Percentiles rank a stretch among this genome's conserved stretches.
These are phyloP conservation scores for Bimastos eiseni DNA, from an alignment of 2,888 invertebrate genomes.

Conservation along the genomic window DNA sequence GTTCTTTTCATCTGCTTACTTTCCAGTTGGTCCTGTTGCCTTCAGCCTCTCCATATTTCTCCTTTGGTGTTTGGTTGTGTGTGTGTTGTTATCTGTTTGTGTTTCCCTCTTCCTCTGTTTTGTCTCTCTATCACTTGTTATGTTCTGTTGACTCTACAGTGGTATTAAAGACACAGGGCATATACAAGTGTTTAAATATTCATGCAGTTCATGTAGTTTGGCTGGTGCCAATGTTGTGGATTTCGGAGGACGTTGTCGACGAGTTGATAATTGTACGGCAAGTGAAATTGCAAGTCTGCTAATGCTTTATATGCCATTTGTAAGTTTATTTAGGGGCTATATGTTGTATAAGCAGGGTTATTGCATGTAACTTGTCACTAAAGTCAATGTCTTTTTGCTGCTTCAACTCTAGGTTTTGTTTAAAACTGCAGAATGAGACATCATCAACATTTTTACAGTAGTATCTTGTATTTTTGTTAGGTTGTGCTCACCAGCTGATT, in stretches of 20 bases:
- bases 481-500: neutral
- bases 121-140: neutral
- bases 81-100: neutral
- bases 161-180: neutral
- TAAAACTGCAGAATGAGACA: neutral
- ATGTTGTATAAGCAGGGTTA: neutral
- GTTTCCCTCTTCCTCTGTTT: neutral
- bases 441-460: neutral
- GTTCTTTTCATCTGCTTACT: neutral
- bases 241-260: neutral
- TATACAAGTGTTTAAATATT: neutral
- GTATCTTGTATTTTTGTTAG: neutral
- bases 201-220: neutral
- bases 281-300: neutral
- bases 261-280: neutral
- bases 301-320: neutral
- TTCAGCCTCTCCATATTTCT: neutral
- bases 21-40: neutral
- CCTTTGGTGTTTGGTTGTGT: neutral
- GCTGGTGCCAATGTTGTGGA: neutral
- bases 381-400: neutral
- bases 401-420: neutral
- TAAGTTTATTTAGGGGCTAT: neutral
- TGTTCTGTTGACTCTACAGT: neutral
- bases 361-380: neutral